phyloP scores from a whole-genome alignment of 2,888 invertebrate species.

The Elysia crispata region DNA sequence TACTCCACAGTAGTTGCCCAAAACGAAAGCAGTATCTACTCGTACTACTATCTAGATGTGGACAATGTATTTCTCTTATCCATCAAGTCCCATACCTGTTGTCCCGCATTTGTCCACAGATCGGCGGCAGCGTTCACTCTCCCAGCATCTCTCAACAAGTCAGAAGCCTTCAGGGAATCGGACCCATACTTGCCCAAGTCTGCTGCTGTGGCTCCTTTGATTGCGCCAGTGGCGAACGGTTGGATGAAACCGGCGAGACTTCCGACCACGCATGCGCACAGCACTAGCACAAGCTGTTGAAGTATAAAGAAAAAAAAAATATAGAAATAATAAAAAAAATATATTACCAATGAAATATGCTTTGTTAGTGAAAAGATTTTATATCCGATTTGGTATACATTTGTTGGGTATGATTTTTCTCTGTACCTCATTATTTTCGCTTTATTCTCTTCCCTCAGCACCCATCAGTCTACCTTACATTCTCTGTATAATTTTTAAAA shows the following conservation, averaged over 20 bases:
- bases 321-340: neutral
- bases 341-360: neutral
- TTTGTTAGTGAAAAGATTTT: neutral
- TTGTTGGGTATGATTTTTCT: no score
- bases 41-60: no score
- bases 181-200: slow-evolving; percentile 27
- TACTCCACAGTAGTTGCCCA: no score
- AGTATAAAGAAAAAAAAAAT: neutral
- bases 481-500: no score
- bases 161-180: neutral
- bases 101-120: slow-evolving; percentile 1
- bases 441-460: no score
- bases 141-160: slow-evolving; percentile 21
- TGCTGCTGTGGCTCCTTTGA: slow-evolving; percentile 7
- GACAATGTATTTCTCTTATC: no score
- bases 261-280: slow-evolving; percentile 36
- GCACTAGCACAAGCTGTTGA: slow-evolving; percentile 27
- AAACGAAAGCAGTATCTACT: no score
- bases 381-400: no score
- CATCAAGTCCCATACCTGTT: no score
- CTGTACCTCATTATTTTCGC: no score
- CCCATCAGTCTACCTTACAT: no score
- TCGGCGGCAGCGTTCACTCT: slow-evolving; percentile 5
- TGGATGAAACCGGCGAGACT: neutral
- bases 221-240: no score